Evolutionary conservation across 1,140 invertebrate genomes (phyloP), one percentile per base, ranked within the genome.

Genomic region (Bathynomus jamesi): DNA sequence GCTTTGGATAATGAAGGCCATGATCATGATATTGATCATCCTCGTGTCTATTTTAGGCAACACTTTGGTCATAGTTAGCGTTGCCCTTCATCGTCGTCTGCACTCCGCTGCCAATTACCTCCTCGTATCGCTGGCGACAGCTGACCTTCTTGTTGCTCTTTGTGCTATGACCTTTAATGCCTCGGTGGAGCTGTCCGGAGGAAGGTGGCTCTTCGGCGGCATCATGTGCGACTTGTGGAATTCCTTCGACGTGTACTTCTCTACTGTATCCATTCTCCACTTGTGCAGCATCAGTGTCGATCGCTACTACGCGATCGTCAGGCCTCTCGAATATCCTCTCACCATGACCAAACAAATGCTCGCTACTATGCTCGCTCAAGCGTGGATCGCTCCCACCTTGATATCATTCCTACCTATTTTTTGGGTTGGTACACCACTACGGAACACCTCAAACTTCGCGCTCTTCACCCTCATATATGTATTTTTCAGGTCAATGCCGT

Each of bases 101-200:
- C 85, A 92, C 4, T 89, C 93, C 65, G 91, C 94, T 73, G 96
- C 94, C 60, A 98, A 97, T 83, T 94, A 94, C 79, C 96, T 96
- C 83, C 93, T 98, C 62, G 94, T 96, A 30, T 95, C 92, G 28
- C 83, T 97, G 25, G 92, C 95, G 0, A 89, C 93, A 77, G 94
- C 94, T 3, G 94, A 97, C 81, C 88, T 95, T 82, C 83, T 96
- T 25, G 94, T 98, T 17, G 94, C 94, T 4, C 83, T 95, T n/a
- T 91, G 94, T 78, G 92, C 92, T 32, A 95, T 94, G 95, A 94
- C 91, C 24, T 96, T 97, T 83, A 97, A 96, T 82, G 92, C 93
- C 24, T 92, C 89, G 78, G 88, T 93, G 8, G 90, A 92, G 79
- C 81, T 95, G 2, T 90, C 89, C 25, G 88, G 88, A 28, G 40